Conservation (phyloP, 1,140 invertebrate species). For the Gryon sp. region DNA sequence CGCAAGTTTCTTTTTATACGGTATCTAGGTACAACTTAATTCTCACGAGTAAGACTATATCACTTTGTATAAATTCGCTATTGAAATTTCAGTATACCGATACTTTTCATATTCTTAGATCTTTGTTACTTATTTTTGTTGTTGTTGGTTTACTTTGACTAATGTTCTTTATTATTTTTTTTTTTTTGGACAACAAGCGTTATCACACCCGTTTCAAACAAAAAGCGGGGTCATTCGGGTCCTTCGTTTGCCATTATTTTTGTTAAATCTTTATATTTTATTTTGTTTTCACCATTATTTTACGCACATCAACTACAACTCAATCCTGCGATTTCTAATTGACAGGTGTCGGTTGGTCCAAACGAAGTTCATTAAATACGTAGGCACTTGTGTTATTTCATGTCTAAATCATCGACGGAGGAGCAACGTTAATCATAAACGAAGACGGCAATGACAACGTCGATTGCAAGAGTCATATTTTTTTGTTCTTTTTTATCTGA, state of each 20-base stretch:
- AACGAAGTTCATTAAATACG: constrained; percentile 78
- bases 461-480: constrained; percentile 47
- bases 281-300: constrained; percentile 2
- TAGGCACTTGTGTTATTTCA: constrained; percentile 80
- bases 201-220: constrained; percentile 44
- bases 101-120: constrained; percentile 18
- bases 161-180: neutral
- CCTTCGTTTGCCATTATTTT: constrained; percentile 20
- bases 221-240: constrained; percentile 43
- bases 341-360: constrained; percentile 77
- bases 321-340: constrained; percentile 52
- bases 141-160: neutral
- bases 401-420: constrained; percentile 71
- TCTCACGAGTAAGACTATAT: constrained; percentile 38
- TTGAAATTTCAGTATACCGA: constrained; percentile 46
- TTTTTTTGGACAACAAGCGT: constrained; percentile 48
- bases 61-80: constrained; percentile 54
- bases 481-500: constrained; percentile 15
- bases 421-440: constrained; percentile 61
- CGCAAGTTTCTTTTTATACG: constrained; percentile 25
- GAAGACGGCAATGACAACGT: constrained; percentile 60
- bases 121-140: constrained; percentile 2
- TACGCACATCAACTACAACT: constrained; percentile 43
- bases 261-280: no score
- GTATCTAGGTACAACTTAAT: constrained; percentile 52